These are phyloP conservation scores for Ailuropoda melanoleuca DNA, from an alignment of 2,113 vertebrate genomes.

Conservation along the genomic window DNA sequence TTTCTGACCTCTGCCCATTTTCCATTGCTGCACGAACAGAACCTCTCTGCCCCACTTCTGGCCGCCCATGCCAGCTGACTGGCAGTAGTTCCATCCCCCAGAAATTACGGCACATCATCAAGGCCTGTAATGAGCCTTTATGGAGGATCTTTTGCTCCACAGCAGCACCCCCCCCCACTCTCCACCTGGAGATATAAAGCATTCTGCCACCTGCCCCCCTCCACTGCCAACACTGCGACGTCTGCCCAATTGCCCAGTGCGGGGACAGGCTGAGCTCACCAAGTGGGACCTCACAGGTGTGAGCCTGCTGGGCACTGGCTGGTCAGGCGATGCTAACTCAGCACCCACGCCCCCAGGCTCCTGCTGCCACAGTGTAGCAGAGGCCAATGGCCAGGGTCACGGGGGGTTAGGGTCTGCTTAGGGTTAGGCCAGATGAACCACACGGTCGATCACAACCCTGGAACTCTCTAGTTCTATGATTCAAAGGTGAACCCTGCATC, in stretches of 20 bases:
- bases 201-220: neutral
- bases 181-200: neutral
- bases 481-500: neutral
- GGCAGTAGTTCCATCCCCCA: neutral
- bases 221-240: neutral
- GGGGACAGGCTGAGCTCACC: neutral
- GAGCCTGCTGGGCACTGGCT: neutral
- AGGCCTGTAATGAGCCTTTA: rapidly evolving
- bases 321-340: neutral
- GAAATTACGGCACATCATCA: neutral
- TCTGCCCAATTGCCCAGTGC: neutral
- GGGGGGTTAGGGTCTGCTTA: neutral
- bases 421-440: neutral
- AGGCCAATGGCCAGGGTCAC: neutral
- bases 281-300: neutral
- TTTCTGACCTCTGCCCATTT: neutral
- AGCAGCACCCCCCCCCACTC: too few relatives aligned
- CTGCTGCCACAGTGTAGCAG: neutral
- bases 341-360: too few relatives aligned
- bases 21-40: neutral
- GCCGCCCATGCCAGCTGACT: neutral
- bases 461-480: neutral
- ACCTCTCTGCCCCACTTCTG: neutral
- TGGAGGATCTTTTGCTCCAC: neutral
- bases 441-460: neutral